A percentile compares a stretch with the other conserved stretches of the same genome.
Conservation (phyloP, 2,888 invertebrate species). For the Alloscopus bannaensis region DNA sequence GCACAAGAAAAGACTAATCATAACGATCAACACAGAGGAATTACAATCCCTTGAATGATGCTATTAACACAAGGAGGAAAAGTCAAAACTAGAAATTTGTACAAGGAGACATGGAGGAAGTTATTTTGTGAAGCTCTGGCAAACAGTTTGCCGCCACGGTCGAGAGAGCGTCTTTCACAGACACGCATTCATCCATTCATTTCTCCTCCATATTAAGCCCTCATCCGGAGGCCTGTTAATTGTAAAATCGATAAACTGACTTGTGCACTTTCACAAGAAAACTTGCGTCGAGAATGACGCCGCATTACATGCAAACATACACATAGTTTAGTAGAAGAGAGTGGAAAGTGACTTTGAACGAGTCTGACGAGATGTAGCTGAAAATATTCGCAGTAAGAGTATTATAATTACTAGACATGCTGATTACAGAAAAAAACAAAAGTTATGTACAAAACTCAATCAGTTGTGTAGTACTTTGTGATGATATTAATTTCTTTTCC, state of each 20-base stretch:
- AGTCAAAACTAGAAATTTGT: neutral
- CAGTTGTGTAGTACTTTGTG: neutral
- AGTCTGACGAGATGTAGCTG: neutral
- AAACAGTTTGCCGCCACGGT: too few species aligned
- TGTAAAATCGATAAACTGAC: conserved; percentile 70
- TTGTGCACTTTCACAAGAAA: conserved; percentile 37
- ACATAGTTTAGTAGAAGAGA: neutral
- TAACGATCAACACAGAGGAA: too few species aligned
- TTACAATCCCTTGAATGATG: conserved; percentile 7
- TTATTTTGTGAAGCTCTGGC: conserved; percentile 1
- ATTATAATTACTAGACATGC: neutral
- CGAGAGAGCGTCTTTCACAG: too few species aligned
- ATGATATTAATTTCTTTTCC: neutral
- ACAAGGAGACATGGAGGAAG: neutral
- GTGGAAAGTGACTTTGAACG: neutral
- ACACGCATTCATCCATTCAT: conserved; percentile 45
- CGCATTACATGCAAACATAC: neutral
- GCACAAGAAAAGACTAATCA: neutral
- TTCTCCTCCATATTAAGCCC: conserved; percentile 50
- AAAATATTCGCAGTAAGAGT: neutral
- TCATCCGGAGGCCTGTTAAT: conserved; percentile 66
- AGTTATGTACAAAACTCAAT: neutral
- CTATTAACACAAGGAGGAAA: neutral
- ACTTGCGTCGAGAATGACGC: too few species aligned
- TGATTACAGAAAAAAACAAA: neutral